Evolutionary conservation across 2,888 invertebrate species (phyloP), one percentile per base, ranked within the genome.

Genomic region (Homarus gammarus): DNA sequence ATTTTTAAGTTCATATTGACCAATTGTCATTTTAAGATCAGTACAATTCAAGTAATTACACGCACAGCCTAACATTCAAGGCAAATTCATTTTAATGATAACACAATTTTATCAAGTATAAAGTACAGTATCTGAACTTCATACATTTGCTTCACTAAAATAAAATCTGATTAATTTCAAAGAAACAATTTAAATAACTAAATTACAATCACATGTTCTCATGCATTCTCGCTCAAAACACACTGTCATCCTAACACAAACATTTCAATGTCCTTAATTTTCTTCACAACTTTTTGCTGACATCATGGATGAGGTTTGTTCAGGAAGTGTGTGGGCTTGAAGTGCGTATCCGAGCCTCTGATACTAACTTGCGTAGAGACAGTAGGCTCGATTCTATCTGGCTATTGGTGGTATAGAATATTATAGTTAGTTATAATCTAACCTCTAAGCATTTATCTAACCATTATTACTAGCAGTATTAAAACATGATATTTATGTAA

Each of bases 321-420:
- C 31, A 10, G 8, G 78, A 31, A 56, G 49, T 78, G 31, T 27
- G 83, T 18, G 72, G 49, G 27, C 73, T 51, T 44, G 68, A 22
- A 22, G 70, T 68, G 82, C 82, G 82, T 44, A 22, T 68, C 38
- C 85, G 77, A 78, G 64, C 73, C 85, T 78, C 49, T 77, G 78
- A 64, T 27, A 85, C 85, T 70, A 78, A 61, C 78, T 77, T 77
- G 40, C 85, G 85, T 64, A 85, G 78, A 78, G 85, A 85, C 78
- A 85, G 85, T 78, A 85, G 85, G 78, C 78, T 78, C n/a, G 78
- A 78, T 44, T 85, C 85, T 85, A 85, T 78, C 78, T 85, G 85
- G 85, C 85, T 85, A 85, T 40, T 75, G 78, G 85, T 85, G 78
- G 85, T 77, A 85, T 44, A 85, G 56, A 73, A 84, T 36, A 84